Conservation (phyloP, 2,113 vertebrate genomes). For the Argyrosomus japonicus region DNA sequence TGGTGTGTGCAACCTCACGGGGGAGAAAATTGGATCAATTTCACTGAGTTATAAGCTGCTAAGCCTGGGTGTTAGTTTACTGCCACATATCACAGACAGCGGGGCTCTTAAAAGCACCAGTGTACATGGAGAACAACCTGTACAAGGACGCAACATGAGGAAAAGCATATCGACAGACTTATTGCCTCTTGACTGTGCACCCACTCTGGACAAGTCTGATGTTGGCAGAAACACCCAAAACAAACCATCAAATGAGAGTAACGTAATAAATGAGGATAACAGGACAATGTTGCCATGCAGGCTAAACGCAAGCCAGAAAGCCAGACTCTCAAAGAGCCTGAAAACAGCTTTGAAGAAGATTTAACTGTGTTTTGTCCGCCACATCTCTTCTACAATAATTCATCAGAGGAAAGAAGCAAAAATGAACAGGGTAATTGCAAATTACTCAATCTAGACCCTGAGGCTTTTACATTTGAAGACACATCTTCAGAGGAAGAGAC, state of each 20-base stretch:
- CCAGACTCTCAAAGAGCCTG: slow-evolving; percentile 6
- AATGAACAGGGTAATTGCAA: slow-evolving; percentile 23
- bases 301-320: slow-evolving; percentile 34
- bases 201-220: slow-evolving; percentile 18
- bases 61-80: slow-evolving; percentile 79
- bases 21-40: slow-evolving; percentile 83
- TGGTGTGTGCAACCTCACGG: slow-evolving; percentile 76
- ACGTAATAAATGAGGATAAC: slow-evolving; percentile 6
- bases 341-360: slow-evolving; percentile 55
- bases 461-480: slow-evolving; percentile 58
- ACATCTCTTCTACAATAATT: slow-evolving; percentile 86
- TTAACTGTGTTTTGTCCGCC: slow-evolving; percentile 87
- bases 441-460: slow-evolving; percentile 23
- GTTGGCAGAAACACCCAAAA: slow-evolving; percentile 29
- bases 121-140: not conserved
- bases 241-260: not conserved
- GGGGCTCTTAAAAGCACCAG: not conserved
- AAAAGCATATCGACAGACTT: slow-evolving; percentile 5
- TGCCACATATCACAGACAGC: slow-evolving; percentile 67
- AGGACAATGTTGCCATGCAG: slow-evolving; percentile 8
- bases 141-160: slow-evolving; percentile 1
- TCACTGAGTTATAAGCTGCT: slow-evolving; percentile 85
- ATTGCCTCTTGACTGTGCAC: slow-evolving; percentile 17
- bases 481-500: slow-evolving; percentile 51
- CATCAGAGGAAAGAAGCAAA: slow-evolving; percentile 50